A percentile compares a stretch with the other conserved stretches of the same genome.
These are phyloP conservation scores for Strix uralensis DNA, from an alignment of 2,113 vertebrate genomes.

Conservation along the genomic window DNA sequence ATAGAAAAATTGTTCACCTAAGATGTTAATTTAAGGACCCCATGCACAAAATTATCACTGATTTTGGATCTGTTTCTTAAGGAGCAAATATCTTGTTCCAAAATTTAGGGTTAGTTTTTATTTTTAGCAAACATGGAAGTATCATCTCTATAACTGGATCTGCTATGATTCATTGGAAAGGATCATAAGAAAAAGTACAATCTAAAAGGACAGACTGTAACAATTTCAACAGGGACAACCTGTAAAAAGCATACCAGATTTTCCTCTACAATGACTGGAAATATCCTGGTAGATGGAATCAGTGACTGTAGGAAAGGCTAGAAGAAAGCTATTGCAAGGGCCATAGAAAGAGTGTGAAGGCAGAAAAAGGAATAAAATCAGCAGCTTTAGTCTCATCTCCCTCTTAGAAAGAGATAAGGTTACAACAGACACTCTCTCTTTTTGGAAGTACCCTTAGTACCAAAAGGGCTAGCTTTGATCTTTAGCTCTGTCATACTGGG, in stretches of 20 bases:
- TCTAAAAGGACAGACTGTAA: constrained; percentile 34
- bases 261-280: not conserved
- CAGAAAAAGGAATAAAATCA: not conserved
- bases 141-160: constrained; percentile 44
- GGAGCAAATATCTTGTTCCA: not conserved
- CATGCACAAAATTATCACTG: not conserved
- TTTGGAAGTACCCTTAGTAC: not conserved
- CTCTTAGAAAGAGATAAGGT: not conserved
- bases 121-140: constrained; percentile 56
- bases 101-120: constrained; percentile 41
- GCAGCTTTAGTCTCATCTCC: not conserved
- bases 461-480: not conserved
- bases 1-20: constrained; percentile 20
- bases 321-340: not conserved
- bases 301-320: not conserved
- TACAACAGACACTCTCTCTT: not conserved
- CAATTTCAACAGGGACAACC: constrained; percentile 10
- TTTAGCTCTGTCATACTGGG: not conserved
- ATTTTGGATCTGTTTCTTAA: not conserved
- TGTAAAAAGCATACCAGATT: constrained; percentile 28
- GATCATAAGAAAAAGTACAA: constrained; percentile 36
- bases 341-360: not conserved
- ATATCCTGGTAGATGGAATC: not conserved
- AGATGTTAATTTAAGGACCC: constrained; percentile 22
- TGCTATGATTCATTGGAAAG: constrained; percentile 44